Evolutionary conservation across 2,797 vertebrate genomes (phyloP).

Genomic region (Ispidina lecontei): DNA sequence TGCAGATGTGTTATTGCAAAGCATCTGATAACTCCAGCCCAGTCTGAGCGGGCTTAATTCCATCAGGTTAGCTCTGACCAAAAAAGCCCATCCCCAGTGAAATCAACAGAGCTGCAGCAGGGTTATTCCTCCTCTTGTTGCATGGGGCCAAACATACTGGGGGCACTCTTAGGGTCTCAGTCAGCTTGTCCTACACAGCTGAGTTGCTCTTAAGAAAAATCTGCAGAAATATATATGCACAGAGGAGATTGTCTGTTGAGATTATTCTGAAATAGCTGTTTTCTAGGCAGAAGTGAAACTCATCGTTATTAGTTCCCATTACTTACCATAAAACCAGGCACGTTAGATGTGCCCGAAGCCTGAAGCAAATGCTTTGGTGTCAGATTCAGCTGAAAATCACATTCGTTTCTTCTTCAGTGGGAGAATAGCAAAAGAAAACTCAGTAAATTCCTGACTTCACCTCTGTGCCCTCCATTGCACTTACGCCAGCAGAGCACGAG

Average conservation of each 20-base stretch:
- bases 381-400: constrained; percentile 59
- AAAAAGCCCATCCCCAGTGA: neutral
- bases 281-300: constrained; percentile 50
- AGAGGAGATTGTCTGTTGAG: neutral
- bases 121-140: neutral
- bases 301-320: constrained; percentile 58
- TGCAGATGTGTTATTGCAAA: neutral
- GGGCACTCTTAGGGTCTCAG: neutral
- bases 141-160: neutral
- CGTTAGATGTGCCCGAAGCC: constrained; percentile 28
- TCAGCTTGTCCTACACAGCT: neutral
- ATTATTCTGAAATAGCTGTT: constrained; percentile 58
- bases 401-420: constrained; percentile 42
- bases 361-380: constrained; percentile 61
- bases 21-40: neutral
- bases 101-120: neutral
- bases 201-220: neutral
- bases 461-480: constrained; percentile 39
- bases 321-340: constrained; percentile 61
- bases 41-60: neutral
- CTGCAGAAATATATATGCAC: neutral
- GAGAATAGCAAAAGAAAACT: constrained; percentile 51
- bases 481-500: constrained; percentile 14
- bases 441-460: constrained; percentile 59
- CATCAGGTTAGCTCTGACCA: neutral